Base-by-base conservation (phyloP, 2,797 vertebrate species). In the Geotria australis region DNA sequence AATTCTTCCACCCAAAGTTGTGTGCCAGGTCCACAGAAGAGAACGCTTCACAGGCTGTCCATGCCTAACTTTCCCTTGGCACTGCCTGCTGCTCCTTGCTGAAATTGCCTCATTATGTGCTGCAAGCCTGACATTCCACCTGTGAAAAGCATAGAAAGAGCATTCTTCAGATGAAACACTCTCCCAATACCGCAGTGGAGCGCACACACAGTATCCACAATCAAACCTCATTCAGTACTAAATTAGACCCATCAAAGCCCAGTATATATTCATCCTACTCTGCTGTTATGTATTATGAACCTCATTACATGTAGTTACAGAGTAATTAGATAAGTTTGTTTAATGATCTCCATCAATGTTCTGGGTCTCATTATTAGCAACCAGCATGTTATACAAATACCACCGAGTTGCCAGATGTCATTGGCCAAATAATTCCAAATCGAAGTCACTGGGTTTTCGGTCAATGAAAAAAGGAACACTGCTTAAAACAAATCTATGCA, bases 1-100 rank as follows among this genome's bases (percentile, higher is more conserved):
- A 38, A 24, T 38, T 38, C 24, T 38, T 38, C 24, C 24, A 38
- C 2, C 24, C 24, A 38, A 38, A 38, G 24, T 38, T 38, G 24
- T 24, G 38, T 24, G 24, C 24, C 24, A 24, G 24, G 38, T 38
- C 24, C 24, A 38, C 24, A 38, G 24, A 38, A 5, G 24, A 38
- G 24, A 38, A 38, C 24, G 12, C 69, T 75, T 85, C 74, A 96
- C 85, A 95, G 94, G 67, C 94, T 95, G 73, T 94, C 95, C 71
- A 98, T 95, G 72, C 88, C 88, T 88, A 95, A 93, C 88, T 95
- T 98, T 75, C 89, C 89, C 73, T 98, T 98, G 85, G 95, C 93
- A 68, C 94, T 95, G 46, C 89, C 88, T 48, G 88, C 81, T 3
- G 89, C 89, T 60, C 89, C 89, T 70, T 98, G 89, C 66, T 98